A percentile compares a stretch with the other conserved stretches of the same genome.
phyloP scores from a whole-genome alignment of 2,797 vertebrate species.

The Syndactyla subalaris region DNA sequence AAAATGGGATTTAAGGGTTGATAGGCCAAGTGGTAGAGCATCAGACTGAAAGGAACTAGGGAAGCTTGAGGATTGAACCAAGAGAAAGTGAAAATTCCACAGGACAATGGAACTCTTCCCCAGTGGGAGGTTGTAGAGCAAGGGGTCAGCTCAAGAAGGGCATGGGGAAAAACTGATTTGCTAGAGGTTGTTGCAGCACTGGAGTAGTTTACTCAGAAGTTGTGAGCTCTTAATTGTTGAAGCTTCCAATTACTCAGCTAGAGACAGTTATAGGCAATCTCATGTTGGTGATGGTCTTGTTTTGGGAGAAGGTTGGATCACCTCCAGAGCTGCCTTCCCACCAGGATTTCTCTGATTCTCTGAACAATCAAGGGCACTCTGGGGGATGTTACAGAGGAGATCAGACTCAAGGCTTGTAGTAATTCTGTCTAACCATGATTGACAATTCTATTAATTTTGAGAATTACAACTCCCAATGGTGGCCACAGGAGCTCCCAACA shows the following conservation, averaged over 20 bases:
- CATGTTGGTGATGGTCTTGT: not conserved
- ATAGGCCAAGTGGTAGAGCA: not conserved
- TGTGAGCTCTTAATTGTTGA: not conserved
- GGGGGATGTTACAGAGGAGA: not conserved
- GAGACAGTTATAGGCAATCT: not conserved
- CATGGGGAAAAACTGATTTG: not conserved
- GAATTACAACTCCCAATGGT: not conserved
- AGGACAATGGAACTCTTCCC: not conserved
- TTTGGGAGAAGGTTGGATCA: not conserved
- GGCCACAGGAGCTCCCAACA: not conserved
- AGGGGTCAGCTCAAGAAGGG: not conserved
- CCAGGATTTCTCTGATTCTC: not conserved
- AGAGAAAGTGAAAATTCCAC: not conserved
- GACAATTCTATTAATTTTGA: not conserved
- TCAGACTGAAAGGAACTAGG: not conserved
- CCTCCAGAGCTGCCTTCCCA: not conserved
- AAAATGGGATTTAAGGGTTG: fast-evolving
- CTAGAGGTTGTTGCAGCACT: not conserved
- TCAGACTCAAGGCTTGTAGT: not conserved
- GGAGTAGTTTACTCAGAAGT: not conserved
- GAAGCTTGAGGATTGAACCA: not conserved
- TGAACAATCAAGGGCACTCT: not conserved
- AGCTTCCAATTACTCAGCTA: not conserved
- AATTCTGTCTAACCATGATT: not conserved
- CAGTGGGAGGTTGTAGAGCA: not conserved